These are phyloP conservation scores for Ametastegia equiseti DNA, from an alignment of 2,888 invertebrate species.

Conservation along the genomic window DNA sequence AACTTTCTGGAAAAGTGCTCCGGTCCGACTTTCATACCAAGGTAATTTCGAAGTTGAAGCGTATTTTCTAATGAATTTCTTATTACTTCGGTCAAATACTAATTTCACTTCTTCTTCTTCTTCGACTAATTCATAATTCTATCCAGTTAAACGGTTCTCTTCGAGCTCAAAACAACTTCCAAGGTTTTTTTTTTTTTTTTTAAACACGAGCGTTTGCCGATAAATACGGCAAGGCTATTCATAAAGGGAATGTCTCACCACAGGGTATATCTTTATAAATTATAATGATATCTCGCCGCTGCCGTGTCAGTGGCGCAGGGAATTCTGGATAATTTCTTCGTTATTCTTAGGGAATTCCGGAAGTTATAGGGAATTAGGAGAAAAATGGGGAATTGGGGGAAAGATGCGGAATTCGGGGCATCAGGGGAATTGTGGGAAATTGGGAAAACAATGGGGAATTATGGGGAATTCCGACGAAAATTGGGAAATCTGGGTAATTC, in stretches of 20 bases:
- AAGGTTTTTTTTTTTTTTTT: neutral
- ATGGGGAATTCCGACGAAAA: no score
- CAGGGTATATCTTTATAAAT: slow-evolving; percentile 13
- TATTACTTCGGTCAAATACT: neutral
- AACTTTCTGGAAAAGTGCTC: slow-evolving; percentile 16
- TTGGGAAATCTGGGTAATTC: no score
- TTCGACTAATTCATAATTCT: neutral
- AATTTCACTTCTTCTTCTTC: neutral
- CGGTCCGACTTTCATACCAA: neutral
- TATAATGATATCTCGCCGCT: no score
- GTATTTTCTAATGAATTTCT: slow-evolving; percentile 2
- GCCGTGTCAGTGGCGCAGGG: no score
- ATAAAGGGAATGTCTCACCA: slow-evolving; percentile 27
- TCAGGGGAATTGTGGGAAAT: no score
- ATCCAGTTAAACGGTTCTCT: neutral
- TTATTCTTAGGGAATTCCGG: no score
- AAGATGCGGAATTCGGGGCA: no score
- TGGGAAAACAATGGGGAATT: no score
- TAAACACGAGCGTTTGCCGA: neutral
- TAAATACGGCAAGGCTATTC: neutral
- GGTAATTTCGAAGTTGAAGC: neutral
- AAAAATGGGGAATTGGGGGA: no score
- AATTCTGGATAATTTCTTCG: no score
- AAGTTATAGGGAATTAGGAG: no score
- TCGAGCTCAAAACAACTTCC: neutral